These are phyloP conservation scores for Callipepla squamata DNA, from an alignment of 2,113 vertebrate species.

Conservation along the genomic window DNA sequence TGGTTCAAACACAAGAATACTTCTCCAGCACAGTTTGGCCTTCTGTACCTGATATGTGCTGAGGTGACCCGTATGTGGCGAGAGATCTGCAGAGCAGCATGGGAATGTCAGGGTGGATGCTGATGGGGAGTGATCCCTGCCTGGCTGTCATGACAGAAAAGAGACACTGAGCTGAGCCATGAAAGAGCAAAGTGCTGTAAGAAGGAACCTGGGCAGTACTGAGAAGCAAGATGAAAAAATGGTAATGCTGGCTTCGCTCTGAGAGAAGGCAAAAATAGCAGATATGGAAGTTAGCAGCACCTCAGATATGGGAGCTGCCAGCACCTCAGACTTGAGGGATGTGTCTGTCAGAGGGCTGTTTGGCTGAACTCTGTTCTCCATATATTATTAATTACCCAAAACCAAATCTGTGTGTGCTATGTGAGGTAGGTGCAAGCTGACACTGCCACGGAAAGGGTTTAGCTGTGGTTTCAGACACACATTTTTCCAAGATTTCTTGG, in stretches of 20 bases:
- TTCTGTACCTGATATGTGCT: background rate
- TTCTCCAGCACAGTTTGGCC: background rate
- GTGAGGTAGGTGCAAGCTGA: background rate
- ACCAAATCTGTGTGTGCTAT: background rate
- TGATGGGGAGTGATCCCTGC: background rate
- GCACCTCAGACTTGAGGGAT: background rate
- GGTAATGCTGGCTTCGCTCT: background rate
- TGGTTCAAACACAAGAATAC: background rate
- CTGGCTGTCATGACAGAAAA: background rate
- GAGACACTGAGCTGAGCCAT: background rate
- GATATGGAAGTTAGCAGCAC: background rate
- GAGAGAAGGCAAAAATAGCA: background rate
- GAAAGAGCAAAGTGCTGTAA: background rate
- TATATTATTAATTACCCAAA: background rate
- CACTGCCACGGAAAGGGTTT: background rate
- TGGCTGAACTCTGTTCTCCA: background rate
- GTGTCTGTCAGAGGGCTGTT: background rate
- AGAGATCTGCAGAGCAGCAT: fast-evolving
- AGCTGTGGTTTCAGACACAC: fast-evolving
- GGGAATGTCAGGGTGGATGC: background rate
- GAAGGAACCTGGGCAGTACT: background rate
- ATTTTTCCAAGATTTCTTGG: background rate
- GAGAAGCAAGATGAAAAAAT: background rate
- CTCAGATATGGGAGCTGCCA: background rate
- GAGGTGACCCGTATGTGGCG: fast-evolving